Conservation (phyloP, 64 coral and sea anemone species). For the Actinia tenebrosa region DNA sequence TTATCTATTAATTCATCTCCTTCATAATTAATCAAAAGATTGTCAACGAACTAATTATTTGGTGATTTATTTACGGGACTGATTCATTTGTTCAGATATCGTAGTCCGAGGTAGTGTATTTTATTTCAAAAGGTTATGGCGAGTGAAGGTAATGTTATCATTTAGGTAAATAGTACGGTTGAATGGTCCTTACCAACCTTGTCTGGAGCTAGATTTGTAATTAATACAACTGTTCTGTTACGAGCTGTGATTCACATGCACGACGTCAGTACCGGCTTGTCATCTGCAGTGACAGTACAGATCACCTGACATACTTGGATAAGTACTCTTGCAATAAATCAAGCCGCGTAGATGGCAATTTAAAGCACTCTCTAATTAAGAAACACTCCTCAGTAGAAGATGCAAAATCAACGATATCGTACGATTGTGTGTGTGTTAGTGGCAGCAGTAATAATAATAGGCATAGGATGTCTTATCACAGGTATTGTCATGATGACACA, state of each 20-base stretch:
- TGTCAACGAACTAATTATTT: no score
- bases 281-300: background rate
- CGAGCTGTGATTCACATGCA: background rate
- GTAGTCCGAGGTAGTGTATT: no score
- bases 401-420: background rate
- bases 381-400: background rate
- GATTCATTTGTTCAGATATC: no score
- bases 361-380: background rate
- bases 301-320: background rate
- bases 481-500: slow-evolving; percentile 33
- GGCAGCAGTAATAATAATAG: background rate
- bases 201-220: background rate
- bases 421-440: background rate
- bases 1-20: no score
- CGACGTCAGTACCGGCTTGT: background rate
- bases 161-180: background rate
- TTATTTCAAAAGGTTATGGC: background rate
- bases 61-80: no score
- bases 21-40: no score
- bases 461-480: slow-evolving; percentile 13
- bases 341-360: no score
- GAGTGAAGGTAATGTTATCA: background rate
- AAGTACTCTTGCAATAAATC: background rate
- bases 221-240: background rate
- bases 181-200: background rate